Evolutionary conservation across 2,888 invertebrate genomes (phyloP), one percentile per base, ranked within the genome.

Genomic region (Spilosoma lubricipeda): DNA sequence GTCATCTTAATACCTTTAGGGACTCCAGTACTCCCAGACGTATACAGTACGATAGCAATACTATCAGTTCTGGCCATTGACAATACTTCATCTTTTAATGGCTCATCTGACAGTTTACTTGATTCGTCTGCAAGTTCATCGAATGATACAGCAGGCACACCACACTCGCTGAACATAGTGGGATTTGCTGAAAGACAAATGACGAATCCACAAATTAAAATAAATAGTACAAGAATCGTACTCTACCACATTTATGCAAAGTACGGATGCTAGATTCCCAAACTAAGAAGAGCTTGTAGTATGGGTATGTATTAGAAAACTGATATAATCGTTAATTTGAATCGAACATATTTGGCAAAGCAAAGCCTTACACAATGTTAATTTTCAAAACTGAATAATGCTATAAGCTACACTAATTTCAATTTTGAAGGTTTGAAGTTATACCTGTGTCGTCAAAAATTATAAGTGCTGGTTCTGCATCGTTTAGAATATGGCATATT

Each of bases 1-100:
- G 42, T 70, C 64, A 66, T 70, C 33, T 33, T 73, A 72, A n/a
- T 82, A 96, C 98, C 99, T 97, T 99, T 99, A 9, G 98, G 98
- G 30, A 98, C 95, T 0, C 98, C 99, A 0, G 98, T 98, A 88
- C 98, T 98, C 23, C 99, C 99, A 42, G 99, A 99, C 64, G 98
- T 98, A 86, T 98, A 98, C 30, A 98, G 92, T 30, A 98, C 97
- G 68, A 98, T 97, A 0, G 97, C 98, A 15, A 97, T 94, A 85
- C 96, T 96, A 67, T 96, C 94, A 9, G 85, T 85, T 39, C 90
- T 92, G 1, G 90, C 80, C 15, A 94, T 90, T 1, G 91, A 89
- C 20, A 96, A 87, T 78, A 86, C 92, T 82, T 96, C 90, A 18
- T 94, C 93, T 2, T 91, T 84, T 0, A 96, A 87, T 5, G 91